Base-by-base conservation (phyloP, 2,797 vertebrate species). In the Falco cherrug region DNA sequence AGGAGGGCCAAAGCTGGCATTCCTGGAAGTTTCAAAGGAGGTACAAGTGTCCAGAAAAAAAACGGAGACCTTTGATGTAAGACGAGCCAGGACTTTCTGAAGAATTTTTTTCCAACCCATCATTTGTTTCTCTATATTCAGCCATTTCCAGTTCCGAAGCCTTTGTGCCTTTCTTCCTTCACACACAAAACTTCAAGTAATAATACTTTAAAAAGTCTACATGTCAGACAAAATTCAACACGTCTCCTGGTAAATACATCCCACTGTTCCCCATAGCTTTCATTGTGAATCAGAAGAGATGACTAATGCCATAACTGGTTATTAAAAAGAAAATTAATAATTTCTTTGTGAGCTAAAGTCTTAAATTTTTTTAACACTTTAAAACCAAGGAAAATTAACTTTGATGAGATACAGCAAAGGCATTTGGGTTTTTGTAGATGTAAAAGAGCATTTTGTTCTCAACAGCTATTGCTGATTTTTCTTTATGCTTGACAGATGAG, bases 221-320 rank as follows among this genome's bases (percentile, higher is more conserved):
- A 43, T 82, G 53, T 96, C 96, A 96, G 94, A 93, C 83, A 17
- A 94, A 95, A 97, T 92, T 92, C 91, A 95, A 82, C 76, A 88
- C 61, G 54, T 77, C 83, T 79, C 85, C 9, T 45, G 69, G 59
- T 93, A 94, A 97, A 84, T 81, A 78, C 80, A 94, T 93, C 91
- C 85, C 86, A 94, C 39, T 35, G 84, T 25, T 17, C 91, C 82
- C 80, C 12, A 78, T 92, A 94, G 95, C 89, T 94, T 97, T 97
- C 95, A 95, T 39, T 94, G 94, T 96, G 95, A 98, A 96, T 97
- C 96, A 97, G 94, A 96, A 94, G 67, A 92, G 94, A 97, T 97
- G 97, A 98, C 90, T 97, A 96, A 97, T 93, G 83, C 93, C 82
- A 86, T 97, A 97, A 91, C 94, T 95, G 85, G 92, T 95, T 93